These are phyloP conservation scores for Polyergus mexicanus DNA, from an alignment of 1,140 invertebrate species.

Conservation along the genomic window DNA sequence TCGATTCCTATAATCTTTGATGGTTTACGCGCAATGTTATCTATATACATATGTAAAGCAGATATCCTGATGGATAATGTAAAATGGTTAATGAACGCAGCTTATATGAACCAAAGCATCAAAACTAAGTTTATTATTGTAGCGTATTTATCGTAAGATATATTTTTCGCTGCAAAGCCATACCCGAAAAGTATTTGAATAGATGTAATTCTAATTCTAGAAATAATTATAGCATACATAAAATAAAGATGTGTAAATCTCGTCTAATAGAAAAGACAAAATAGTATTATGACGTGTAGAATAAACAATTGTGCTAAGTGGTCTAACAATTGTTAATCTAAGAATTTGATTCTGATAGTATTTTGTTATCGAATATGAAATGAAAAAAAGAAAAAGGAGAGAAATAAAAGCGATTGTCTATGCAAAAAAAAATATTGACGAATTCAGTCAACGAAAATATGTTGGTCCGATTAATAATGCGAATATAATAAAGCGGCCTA, in stretches of 20 bases:
- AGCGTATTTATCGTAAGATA: conserved; percentile 27
- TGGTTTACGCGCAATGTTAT: background rate
- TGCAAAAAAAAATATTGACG: background rate
- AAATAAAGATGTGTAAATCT: background rate
- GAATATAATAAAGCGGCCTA: conserved; percentile 55
- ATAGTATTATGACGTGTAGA: conserved; percentile 22
- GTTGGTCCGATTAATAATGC: conserved; percentile 4
- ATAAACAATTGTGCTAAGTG: background rate
- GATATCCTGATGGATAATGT: conserved; percentile 16
- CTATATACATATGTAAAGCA: background rate
- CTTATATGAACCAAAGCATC: conserved; percentile 25
- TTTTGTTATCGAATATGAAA: conserved; percentile 37
- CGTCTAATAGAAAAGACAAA: background rate
- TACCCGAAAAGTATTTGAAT: conserved; percentile 35
- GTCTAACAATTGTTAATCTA: conserved; percentile 14
- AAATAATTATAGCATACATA: background rate
- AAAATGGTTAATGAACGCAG: background rate
- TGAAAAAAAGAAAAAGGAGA: background rate
- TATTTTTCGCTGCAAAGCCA: background rate
- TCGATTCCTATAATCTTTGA: background rate
- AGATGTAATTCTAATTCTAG: background rate
- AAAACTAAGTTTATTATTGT: conserved; percentile 47
- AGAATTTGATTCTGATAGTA: conserved; percentile 28
- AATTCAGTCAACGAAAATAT: background rate
- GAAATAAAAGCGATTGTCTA: background rate